Conservation (phyloP, 2,113 vertebrate genomes). For the Andinoacara biseriatus region DNA sequence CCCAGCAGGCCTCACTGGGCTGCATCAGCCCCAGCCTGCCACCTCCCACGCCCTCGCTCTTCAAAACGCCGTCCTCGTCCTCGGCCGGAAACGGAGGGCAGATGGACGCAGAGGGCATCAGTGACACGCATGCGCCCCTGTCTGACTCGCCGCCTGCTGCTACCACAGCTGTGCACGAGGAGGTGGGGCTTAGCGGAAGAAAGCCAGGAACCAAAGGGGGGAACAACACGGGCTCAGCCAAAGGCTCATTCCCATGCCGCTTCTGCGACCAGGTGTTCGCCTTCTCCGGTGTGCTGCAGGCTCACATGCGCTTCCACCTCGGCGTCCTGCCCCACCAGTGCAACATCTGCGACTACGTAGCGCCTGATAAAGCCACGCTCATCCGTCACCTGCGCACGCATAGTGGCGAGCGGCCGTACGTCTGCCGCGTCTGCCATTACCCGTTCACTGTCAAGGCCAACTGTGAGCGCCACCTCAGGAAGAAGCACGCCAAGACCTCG, state of each 20-base stretch:
- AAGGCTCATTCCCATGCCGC: conserved; percentile 90
- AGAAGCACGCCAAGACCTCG: conserved; percentile 95
- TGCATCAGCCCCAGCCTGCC: conserved; percentile 93
- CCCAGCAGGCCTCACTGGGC: conserved; percentile 93
- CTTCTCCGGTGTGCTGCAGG: conserved; percentile 90
- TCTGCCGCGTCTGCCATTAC: conserved; percentile 98
- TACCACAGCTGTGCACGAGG: conserved; percentile 79
- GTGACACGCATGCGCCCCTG: conserved; percentile 82
- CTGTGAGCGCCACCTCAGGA: conserved; percentile 96
- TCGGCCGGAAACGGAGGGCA: conserved; percentile 24
- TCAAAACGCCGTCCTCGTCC: conserved; percentile 81
- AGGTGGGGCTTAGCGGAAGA: conserved; percentile 76
- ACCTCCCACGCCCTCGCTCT: conserved; percentile 81
- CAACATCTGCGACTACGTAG: conserved; percentile 96
- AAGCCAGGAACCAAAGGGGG: conserved; percentile 80
- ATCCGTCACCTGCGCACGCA: conserved; percentile 96
- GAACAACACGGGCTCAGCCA: conserved; percentile 78
- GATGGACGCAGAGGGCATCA: conserved; percentile 85
- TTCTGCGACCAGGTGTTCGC: conserved; percentile 95
- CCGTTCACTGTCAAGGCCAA: conserved; percentile 99
- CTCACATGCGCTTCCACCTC: conserved; percentile 93
- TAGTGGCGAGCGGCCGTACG: conserved; percentile 95
- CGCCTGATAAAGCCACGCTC: conserved; percentile 94
- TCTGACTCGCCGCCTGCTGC: conserved; percentile 78
- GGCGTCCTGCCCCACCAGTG: conserved; percentile 95